Evolutionary conservation across 2,113 vertebrate species (phyloP).

Genomic region (Bolborhynchus lineola): DNA sequence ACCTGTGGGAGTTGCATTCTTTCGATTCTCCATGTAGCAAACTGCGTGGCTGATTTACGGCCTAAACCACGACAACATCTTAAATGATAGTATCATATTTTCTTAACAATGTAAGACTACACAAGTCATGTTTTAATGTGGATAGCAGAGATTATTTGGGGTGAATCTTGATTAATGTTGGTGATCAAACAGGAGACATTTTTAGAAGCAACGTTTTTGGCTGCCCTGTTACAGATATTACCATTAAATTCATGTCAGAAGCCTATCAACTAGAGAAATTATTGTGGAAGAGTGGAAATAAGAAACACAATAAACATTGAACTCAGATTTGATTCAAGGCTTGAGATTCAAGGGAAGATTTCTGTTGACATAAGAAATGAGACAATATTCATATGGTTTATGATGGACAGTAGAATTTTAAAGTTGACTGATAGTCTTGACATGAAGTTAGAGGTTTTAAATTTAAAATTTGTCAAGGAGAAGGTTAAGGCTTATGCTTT

Average conservation of each 20-base stretch:
- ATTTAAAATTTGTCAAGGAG: slow-evolving; percentile 43
- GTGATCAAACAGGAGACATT: not conserved
- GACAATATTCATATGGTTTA: not conserved
- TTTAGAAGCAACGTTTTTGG: not conserved
- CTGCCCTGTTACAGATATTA: not conserved
- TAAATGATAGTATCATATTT: not conserved
- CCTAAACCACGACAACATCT: too few species aligned
- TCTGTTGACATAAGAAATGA: slow-evolving; percentile 11
- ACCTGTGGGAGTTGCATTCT: too few species aligned
- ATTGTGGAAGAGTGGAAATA: not conserved
- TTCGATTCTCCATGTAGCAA: too few species aligned
- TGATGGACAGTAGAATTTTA: slow-evolving; percentile 11
- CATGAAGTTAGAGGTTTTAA: not conserved
- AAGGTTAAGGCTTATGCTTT: slow-evolving; percentile 40
- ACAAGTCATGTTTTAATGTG: not conserved
- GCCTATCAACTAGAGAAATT: not conserved
- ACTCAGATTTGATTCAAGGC: not conserved
- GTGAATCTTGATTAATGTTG: not conserved
- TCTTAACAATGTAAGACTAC: not conserved
- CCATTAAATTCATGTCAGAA: not conserved
- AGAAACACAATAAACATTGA: not conserved
- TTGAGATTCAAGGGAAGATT: slow-evolving; percentile 25
- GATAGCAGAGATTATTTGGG: not conserved
- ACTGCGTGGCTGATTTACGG: too few species aligned
- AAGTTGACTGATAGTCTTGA: slow-evolving; percentile 35